These are phyloP conservation scores for Danionella cerebrum DNA, from an alignment of 2,113 vertebrate genomes.

Conservation along the genomic window DNA sequence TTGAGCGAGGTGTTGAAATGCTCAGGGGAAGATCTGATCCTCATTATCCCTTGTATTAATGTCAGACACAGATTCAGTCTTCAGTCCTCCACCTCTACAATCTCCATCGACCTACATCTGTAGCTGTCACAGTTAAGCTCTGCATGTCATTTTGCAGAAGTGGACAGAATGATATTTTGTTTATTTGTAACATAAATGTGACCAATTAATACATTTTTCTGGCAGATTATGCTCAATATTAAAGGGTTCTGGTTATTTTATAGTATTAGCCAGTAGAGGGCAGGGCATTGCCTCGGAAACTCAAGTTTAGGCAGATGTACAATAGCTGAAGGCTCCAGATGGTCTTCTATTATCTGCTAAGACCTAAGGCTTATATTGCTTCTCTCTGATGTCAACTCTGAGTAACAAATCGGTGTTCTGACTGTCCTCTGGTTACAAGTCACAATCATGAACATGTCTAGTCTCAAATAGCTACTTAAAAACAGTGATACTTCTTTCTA, in stretches of 20 bases:
- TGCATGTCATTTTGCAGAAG: background rate
- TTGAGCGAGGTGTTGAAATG: slow-evolving; percentile 31
- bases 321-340: slow-evolving; percentile 28
- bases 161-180: too few relatives aligned
- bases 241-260: background rate
- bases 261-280: slow-evolving; percentile 46
- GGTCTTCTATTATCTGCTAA: slow-evolving; percentile 24
- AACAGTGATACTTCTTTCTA: too few relatives aligned
- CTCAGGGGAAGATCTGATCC: slow-evolving; percentile 35
- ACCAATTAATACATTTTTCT: too few relatives aligned
- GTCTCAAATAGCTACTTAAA: too few relatives aligned
- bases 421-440: too few relatives aligned
- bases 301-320: slow-evolving; percentile 8
- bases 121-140: slow-evolving; percentile 6
- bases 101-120: slow-evolving; percentile 28
- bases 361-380: too few relatives aligned
- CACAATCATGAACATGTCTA: too few relatives aligned
- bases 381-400: slow-evolving; percentile 51
- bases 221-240: too few relatives aligned
- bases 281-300: slow-evolving; percentile 34
- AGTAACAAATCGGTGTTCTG: background rate
- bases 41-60: slow-evolving; percentile 39
- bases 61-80: slow-evolving; percentile 21
- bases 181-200: too few relatives aligned
- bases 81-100: too few relatives aligned